Evolutionary conservation across 2,888 invertebrate species (phyloP).

Genomic region (Drosophila formosana): DNA sequence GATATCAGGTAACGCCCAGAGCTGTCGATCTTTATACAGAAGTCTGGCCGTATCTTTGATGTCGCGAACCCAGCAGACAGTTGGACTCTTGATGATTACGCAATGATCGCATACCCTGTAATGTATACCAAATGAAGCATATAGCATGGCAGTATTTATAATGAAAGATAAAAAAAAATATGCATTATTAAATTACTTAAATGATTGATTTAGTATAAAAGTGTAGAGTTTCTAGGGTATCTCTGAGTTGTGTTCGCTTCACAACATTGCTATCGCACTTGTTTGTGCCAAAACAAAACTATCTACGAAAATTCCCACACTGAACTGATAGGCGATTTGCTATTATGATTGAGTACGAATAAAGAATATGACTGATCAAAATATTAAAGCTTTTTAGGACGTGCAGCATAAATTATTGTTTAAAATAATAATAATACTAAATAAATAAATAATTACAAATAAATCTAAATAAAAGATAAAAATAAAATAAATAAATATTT

Average conservation of each 20-base stretch:
- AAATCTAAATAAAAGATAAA: no score
- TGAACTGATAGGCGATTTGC: constrained; percentile 24
- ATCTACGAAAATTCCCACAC: constrained; percentile 49
- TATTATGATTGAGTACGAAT: constrained; percentile 27
- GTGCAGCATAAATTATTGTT: background rate
- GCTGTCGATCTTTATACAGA: constrained; percentile 39
- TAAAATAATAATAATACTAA: background rate
- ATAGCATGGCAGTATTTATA: background rate
- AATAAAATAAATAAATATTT: no score
- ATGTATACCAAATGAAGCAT: background rate
- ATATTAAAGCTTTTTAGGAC: constrained; percentile 10
- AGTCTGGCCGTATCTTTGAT: constrained; percentile 32
- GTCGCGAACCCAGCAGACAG: constrained; percentile 35
- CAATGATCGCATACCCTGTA: background rate
- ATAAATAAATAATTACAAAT: no score
- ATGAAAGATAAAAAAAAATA: no score
- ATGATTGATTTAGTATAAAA: background rate
- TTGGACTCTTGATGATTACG: constrained; percentile 30
- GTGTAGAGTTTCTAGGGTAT: constrained; percentile 17
- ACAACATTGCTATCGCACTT: constrained; percentile 16
- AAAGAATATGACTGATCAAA: constrained; percentile 25
- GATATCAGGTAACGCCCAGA: constrained; percentile 29
- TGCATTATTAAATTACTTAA: no score
- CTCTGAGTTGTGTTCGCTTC: background rate
- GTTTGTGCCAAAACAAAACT: constrained; percentile 42